Conservation (phyloP, 2,797 vertebrate species). For the Carcharodon carcharias region DNA sequence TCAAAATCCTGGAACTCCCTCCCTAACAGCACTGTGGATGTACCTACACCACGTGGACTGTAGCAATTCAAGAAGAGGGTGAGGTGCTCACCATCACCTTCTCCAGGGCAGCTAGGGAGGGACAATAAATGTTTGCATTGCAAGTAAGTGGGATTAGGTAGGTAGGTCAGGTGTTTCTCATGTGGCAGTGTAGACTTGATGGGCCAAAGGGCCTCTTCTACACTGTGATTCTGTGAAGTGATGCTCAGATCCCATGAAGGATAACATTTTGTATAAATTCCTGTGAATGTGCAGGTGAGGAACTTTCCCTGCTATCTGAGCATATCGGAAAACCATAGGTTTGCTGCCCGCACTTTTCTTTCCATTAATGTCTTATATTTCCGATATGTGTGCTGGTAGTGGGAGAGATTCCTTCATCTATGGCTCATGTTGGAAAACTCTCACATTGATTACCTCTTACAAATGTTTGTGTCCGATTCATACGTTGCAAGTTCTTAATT, state of each 20-base stretch:
- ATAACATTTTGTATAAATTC: not conserved
- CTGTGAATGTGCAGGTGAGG: not conserved
- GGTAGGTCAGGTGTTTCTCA: too few relatives aligned
- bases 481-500: not conserved
- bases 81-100: not conserved
- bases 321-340: not conserved
- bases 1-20: not conserved
- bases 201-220: too few relatives aligned
- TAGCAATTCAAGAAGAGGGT: not conserved
- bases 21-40: not conserved
- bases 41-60: not conserved
- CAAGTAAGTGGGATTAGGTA: too few relatives aligned
- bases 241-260: not conserved
- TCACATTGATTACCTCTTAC: not conserved
- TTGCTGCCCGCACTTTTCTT: not conserved
- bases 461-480: not conserved
- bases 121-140: not conserved
- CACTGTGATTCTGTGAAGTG: too few relatives aligned
- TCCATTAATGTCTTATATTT: not conserved
- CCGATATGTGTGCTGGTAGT: not conserved
- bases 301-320: not conserved
- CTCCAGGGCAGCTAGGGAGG: not conserved
- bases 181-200: too few relatives aligned
- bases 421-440: not conserved
- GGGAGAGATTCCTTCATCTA: not conserved